phyloP scores from a whole-genome alignment of 2,888 invertebrate species.

The Heliothis peltigera region DNA sequence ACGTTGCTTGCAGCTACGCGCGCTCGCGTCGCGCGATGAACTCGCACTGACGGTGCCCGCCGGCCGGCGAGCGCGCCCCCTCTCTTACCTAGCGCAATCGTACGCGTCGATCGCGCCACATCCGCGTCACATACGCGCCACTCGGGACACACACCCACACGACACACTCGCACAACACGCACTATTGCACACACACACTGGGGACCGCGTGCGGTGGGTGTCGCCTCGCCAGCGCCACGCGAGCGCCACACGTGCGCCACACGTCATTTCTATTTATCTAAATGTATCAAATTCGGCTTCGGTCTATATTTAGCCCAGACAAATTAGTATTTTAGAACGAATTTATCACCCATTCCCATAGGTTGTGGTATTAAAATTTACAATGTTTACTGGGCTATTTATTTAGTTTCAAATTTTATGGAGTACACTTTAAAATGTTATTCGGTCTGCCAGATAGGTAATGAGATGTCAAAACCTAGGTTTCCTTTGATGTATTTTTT shows the following conservation, averaged over 20 bases:
- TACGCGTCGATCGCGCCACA: conserved; percentile 18
- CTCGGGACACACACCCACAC: conserved; percentile 10
- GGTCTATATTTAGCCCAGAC: not conserved
- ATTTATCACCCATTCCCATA: too few relatives aligned
- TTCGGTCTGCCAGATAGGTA: too few relatives aligned
- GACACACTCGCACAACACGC: conserved; percentile 4
- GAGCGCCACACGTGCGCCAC: not conserved
- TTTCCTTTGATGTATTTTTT: too few relatives aligned
- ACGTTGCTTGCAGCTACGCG: conserved; percentile 59
- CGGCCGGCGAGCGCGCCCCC: conserved; percentile 17
- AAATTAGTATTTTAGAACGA: too few relatives aligned
- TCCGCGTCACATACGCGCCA: conserved; percentile 5
- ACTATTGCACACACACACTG: not conserved
- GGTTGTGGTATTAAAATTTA: too few relatives aligned
- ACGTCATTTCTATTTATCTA: not conserved
- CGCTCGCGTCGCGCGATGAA: conserved; percentile 59
- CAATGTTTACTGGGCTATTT: too few relatives aligned
- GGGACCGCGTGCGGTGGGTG: not conserved
- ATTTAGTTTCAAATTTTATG: too few relatives aligned
- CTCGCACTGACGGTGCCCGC: conserved; percentile 58
- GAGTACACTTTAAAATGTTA: too few relatives aligned
- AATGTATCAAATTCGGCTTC: not conserved
- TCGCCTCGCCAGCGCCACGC: not conserved
- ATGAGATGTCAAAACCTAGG: too few relatives aligned
- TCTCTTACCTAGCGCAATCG: conserved; percentile 20